These are phyloP conservation scores for Pteronotus mesoamericanus DNA, from an alignment of 2,797 vertebrate species.

Conservation along the genomic window DNA sequence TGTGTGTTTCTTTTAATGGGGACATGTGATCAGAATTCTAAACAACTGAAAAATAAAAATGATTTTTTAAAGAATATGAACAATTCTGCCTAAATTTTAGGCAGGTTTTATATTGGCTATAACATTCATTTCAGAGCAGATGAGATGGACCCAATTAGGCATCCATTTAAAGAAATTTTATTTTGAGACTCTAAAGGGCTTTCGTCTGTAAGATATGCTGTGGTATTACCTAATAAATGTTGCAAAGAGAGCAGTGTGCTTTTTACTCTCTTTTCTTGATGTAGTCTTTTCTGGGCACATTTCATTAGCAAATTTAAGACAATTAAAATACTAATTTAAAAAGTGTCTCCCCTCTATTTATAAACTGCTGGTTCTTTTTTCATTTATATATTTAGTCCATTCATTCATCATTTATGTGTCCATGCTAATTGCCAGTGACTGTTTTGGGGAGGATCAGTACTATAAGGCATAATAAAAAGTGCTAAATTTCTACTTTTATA, in stretches of 20 bases:
- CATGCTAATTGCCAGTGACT: background rate
- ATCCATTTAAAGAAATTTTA: slow-evolving; percentile 29
- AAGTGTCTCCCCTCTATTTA: background rate
- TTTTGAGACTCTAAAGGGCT: background rate
- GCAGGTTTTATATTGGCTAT: background rate
- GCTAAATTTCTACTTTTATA: background rate
- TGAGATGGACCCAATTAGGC: background rate
- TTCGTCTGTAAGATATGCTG: background rate
- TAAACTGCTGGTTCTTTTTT: background rate
- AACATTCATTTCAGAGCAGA: background rate
- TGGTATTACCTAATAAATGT: background rate
- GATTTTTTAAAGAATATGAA: background rate
- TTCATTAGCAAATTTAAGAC: background rate
- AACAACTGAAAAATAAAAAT: slow-evolving; percentile 22
- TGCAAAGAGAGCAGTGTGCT: background rate
- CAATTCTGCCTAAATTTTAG: slow-evolving; percentile 7
- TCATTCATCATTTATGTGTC: background rate
- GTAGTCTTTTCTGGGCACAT: background rate
- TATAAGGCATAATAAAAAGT: background rate
- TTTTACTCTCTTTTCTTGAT: background rate
- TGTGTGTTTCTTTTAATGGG: background rate
- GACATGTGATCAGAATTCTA: background rate
- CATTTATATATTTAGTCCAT: background rate
- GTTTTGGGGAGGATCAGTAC: background rate
- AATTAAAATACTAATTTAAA: background rate